Conservation (phyloP, 2,888 invertebrate genomes). For the Lepidochrysops patricia region DNA sequence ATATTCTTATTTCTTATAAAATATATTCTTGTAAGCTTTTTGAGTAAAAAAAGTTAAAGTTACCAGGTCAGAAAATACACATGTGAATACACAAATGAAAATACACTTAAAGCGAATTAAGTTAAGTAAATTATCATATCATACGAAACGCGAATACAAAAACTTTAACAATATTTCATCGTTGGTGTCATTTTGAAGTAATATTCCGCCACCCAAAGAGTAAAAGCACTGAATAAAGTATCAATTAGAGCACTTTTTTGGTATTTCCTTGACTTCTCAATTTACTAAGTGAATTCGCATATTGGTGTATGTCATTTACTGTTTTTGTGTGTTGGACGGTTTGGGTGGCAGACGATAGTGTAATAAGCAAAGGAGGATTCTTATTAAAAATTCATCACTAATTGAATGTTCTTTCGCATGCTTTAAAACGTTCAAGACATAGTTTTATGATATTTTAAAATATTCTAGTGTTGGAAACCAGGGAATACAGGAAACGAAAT, state of each 20-base stretch:
- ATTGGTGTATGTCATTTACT: constrained; percentile 64
- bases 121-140: constrained; percentile 13
- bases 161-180: constrained; percentile 37
- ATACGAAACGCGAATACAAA: constrained; percentile 26
- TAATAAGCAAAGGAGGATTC: constrained; percentile 64
- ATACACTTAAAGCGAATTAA: constrained; percentile 4
- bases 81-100: not conserved
- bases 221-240: constrained; percentile 65
- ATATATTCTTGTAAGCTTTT: too few species aligned
- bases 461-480: too few species aligned
- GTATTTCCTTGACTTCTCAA: constrained; percentile 64
- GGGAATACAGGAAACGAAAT: too few species aligned
- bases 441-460: too few species aligned
- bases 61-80: not conserved
- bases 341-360: constrained; percentile 68
- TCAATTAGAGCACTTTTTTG: constrained; percentile 66
- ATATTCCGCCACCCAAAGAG: constrained; percentile 63
- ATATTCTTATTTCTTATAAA: too few species aligned
- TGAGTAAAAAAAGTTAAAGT: too few species aligned
- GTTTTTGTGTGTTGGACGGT: constrained; percentile 59
- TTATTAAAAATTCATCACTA: too few species aligned
- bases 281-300: constrained; percentile 60
- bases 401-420: too few species aligned
- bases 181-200: constrained; percentile 55
- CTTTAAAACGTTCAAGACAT: too few species aligned